Base-by-base conservation (phyloP, 2,113 vertebrate species). In the Camelus dromedarius region DNA sequence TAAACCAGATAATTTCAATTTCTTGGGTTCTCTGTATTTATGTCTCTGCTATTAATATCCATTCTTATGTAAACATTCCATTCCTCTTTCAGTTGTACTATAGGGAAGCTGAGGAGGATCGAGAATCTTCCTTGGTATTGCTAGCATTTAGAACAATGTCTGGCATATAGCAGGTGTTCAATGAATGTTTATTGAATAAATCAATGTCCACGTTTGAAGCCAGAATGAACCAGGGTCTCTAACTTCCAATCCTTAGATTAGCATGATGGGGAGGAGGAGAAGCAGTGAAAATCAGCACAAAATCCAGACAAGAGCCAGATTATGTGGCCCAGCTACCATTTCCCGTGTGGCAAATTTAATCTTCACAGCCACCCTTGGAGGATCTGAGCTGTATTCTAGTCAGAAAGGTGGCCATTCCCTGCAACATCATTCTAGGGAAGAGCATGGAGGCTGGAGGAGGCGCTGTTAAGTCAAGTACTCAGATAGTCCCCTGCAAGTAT, bases 1-100 rank as follows among this genome's bases (percentile, higher is more conserved):
- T 95, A 95, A 97, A 88, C 52, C 64, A 93, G 54, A 9, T 80
- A 46, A 84, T 60, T 81, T 95, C 58, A 95, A 92, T 85, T 94
- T 83, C 50, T 96, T 79, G 56, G 85, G 28, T 64, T 90, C 42
- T 89, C 67, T 89, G 46, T 84, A 66, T 88, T 76, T 72, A 42
- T 54, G 24, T 54, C 22, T 26, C 66, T 75, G 8, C 80, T 76
- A 48, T 64, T 96, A 81, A 83, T 7, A 94, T 88, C 35, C 52
- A 38, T 87, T 87, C 35, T 87, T 79, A 72, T 8, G 22, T 92
- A 92, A 89, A 86, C 69, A 87, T 89, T 82, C 22, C 24, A 75
- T 86, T 94, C 58, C 69, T 79, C 4, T 86, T 58, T 76, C 66
- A 92, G 5, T 46, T 82, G 16, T 72, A 54, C 54, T 81, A 18